Evolutionary conservation across 2,113 vertebrate species (phyloP).

Genomic region (Daphoenositta chrysoptera): DNA sequence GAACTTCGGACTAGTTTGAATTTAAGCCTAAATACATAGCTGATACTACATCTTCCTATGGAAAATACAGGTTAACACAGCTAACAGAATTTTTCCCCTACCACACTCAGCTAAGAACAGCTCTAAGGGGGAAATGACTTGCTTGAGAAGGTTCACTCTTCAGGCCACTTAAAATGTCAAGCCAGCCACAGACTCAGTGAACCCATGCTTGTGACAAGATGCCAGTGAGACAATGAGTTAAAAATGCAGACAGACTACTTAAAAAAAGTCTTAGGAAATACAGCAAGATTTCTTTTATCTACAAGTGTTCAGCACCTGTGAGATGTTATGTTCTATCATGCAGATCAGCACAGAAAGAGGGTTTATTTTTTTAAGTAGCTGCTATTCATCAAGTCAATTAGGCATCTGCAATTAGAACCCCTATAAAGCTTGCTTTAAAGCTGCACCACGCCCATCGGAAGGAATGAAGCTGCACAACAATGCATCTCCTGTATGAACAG

Average conservation of each 20-base stretch:
- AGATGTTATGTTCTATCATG: slow-evolving; percentile 67
- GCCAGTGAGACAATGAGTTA: slow-evolving; percentile 2
- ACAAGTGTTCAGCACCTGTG: slow-evolving; percentile 58
- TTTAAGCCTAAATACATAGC: background rate
- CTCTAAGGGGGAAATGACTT: background rate
- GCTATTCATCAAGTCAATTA: slow-evolving; percentile 78
- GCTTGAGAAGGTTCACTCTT: background rate
- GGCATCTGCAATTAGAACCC: slow-evolving; percentile 77
- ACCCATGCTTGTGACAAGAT: slow-evolving; percentile 1
- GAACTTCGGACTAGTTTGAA: background rate
- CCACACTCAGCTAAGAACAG: background rate
- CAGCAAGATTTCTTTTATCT: slow-evolving; percentile 53
- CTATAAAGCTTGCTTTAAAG: slow-evolving; percentile 78
- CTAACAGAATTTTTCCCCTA: background rate
- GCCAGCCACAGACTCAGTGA: slow-evolving; percentile 9
- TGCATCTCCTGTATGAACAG: slow-evolving; percentile 79
- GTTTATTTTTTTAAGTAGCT: slow-evolving; percentile 64
- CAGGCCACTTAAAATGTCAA: background rate
- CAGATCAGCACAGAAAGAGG: slow-evolving; percentile 62
- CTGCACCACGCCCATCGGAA: slow-evolving; percentile 75
- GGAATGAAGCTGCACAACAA: slow-evolving; percentile 79
- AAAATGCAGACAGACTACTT: slow-evolving; percentile 52
- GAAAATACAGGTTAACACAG: background rate
- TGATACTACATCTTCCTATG: background rate
- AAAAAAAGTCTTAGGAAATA: slow-evolving; percentile 54